phyloP scores from a whole-genome alignment of 2,797 vertebrate species.

The Galagoides demidoff region DNA sequence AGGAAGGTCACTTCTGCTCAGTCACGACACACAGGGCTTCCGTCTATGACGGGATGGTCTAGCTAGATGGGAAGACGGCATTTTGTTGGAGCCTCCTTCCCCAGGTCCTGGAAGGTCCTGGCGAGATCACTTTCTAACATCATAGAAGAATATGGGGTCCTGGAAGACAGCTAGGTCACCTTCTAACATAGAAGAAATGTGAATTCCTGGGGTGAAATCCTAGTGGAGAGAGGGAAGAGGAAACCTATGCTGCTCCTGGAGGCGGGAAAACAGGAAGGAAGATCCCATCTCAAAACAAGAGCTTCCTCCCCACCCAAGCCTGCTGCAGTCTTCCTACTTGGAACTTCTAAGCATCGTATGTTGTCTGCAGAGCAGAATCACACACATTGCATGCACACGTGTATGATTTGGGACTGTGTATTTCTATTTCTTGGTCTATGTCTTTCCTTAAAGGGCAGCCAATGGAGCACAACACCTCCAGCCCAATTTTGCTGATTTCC shows the following conservation, averaged over 20 bases:
- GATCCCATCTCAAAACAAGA: background rate
- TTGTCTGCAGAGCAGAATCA: background rate
- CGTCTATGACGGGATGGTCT: background rate
- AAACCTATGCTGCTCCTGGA: background rate
- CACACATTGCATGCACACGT: background rate
- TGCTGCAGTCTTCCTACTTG: background rate
- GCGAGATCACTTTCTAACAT: background rate
- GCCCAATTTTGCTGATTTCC: background rate
- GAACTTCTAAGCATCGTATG: background rate
- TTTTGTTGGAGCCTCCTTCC: background rate
- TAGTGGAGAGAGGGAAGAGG: background rate
- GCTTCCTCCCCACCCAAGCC: background rate
- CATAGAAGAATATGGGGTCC: background rate
- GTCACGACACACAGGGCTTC: background rate
- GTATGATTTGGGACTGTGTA: background rate
- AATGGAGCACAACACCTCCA: background rate
- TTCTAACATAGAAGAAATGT: background rate
- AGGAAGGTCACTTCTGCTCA: background rate
- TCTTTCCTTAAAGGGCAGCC: background rate
- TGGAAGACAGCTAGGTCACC: background rate
- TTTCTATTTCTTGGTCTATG: background rate
- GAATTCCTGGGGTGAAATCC: background rate
- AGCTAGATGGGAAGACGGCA: background rate
- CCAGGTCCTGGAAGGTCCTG: background rate
- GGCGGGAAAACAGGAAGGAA: background rate